Conservation (phyloP, 2,113 vertebrate species). For the Cyphomyrus plagiostoma region DNA sequence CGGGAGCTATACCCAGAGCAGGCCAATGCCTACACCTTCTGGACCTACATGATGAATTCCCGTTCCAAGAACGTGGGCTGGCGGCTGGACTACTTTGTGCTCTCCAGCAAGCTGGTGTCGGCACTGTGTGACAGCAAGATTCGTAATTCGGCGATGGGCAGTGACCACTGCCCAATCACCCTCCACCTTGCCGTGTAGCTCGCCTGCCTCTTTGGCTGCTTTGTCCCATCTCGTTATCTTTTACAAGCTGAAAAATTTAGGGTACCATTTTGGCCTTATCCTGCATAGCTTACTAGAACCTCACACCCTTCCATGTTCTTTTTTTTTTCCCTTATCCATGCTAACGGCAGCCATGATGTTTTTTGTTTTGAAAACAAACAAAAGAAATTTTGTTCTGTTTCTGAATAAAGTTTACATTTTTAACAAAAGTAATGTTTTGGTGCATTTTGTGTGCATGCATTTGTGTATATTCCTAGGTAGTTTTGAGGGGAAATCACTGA, state of each 20-base stretch:
- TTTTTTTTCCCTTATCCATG: not conserved
- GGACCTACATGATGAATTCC: conserved; percentile 89
- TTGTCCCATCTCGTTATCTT: not conserved
- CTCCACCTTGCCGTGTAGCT: conserved; percentile 68
- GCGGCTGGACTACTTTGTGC: conserved; percentile 83
- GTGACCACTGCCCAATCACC: conserved; percentile 86
- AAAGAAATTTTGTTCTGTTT: not conserved
- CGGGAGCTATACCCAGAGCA: conserved; percentile 74
- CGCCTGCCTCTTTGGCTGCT: not conserved
- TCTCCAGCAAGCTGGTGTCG: conserved; percentile 67
- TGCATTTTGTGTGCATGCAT: not conserved
- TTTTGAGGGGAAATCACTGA: not conserved
- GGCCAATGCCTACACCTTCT: conserved; percentile 78
- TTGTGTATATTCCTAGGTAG: not conserved
- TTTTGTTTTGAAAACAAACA: not conserved
- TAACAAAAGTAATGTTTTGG: not conserved
- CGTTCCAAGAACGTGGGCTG: conserved; percentile 82
- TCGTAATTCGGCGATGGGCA: conserved; percentile 72
- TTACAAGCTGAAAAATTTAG: not conserved
- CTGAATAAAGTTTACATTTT: conserved; percentile 14
- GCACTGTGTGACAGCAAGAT: conserved; percentile 83
- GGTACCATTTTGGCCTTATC: not conserved
- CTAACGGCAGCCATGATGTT: not conserved
- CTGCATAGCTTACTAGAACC: not conserved
- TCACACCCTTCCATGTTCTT: not conserved